Evolutionary conservation across 2,888 invertebrate genomes (phyloP), one percentile per base, ranked within the genome.

Genomic region (Agrotis ipsilon): DNA sequence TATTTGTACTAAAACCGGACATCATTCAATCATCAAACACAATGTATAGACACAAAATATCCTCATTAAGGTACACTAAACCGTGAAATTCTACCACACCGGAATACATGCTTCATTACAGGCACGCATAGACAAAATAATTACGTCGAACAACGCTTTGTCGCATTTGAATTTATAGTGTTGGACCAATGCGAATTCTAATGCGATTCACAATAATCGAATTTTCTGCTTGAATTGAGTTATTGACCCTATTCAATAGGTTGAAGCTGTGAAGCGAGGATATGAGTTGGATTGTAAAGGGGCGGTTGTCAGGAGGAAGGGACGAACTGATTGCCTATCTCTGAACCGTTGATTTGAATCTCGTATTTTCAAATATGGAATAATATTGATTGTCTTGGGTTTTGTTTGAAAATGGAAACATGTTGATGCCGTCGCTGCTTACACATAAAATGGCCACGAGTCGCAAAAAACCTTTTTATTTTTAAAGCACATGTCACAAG

Each of bases 201-300:
- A 74, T 66, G 52, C 58, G 27, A 59, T 62, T 59, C 43, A 61
- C 52, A 64, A 52, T 78, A 49, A 63, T 80, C 45, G 51, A 61
- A 81, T 64, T 64, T 81, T 61, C 51, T 18, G 27, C 65, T 45
- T 58, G 65, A 80, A 74, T 74, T 52, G 80, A 74, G 55, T 73
- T 65, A 65, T 75, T 65, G 57, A 45, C 76, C 45, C 19, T 49
- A 49, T 77, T 70, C 21, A 67, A 27, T 64, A 73, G 72, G 45
- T 58, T 55, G 73, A 16, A 55, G 59, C 49, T 49, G 49, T 71
- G 72, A 45, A 39, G 32, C 59, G 27, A 49, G 55, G 49, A 78
- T 49, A 57, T 57, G 55, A 78, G 45, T 55, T 49, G 43, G 48
- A 75, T 54, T 24, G 48, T 72, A 73, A 72, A 73, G 72, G 59